Percentiles rank a stretch among this genome's conserved stretches.
Conservation (phyloP, 1,140 invertebrate genomes). For the Achroia grisella region DNA sequence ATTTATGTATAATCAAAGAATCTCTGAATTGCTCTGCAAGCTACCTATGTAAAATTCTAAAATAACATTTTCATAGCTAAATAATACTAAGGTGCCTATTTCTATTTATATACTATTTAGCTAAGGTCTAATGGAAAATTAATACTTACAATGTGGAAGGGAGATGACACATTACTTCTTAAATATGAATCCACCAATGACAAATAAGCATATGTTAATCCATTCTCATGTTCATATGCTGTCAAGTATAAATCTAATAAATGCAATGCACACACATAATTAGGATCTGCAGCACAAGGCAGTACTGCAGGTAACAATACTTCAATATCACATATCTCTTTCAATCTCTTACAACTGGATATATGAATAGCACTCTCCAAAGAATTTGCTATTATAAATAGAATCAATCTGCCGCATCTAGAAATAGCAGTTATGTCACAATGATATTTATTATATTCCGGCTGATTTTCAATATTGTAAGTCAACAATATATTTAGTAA, state of each 20-base stretch:
- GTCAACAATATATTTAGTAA: slow-evolving; percentile 38
- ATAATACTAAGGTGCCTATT: too few relatives aligned
- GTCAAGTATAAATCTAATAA: slow-evolving; percentile 73
- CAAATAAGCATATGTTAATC: slow-evolving; percentile 62
- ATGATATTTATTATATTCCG: slow-evolving; percentile 40
- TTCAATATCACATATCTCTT: slow-evolving; percentile 59
- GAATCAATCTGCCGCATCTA: slow-evolving; percentile 43
- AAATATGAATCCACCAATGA: slow-evolving; percentile 72
- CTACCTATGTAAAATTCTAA: too few relatives aligned
- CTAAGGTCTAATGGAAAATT: not conserved
- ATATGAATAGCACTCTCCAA: slow-evolving; percentile 76
- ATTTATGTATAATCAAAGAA: too few relatives aligned
- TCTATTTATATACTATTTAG: too few relatives aligned
- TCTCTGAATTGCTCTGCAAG: too few relatives aligned
- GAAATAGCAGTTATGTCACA: slow-evolving; percentile 41
- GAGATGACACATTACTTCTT: slow-evolving; percentile 76
- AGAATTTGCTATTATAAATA: slow-evolving; percentile 72
- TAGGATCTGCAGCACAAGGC: slow-evolving; percentile 55
- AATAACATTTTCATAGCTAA: too few relatives aligned
- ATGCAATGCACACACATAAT: slow-evolving; percentile 59
- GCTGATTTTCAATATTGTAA: slow-evolving; percentile 41
- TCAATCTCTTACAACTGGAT: slow-evolving; percentile 61
- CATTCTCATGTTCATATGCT: slow-evolving; percentile 61
- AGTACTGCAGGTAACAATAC: slow-evolving; percentile 41
- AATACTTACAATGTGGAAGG: slow-evolving; percentile 77